Conservation (phyloP, 2,113 vertebrate species). For the Dicerorhinus sumatrensis region DNA sequence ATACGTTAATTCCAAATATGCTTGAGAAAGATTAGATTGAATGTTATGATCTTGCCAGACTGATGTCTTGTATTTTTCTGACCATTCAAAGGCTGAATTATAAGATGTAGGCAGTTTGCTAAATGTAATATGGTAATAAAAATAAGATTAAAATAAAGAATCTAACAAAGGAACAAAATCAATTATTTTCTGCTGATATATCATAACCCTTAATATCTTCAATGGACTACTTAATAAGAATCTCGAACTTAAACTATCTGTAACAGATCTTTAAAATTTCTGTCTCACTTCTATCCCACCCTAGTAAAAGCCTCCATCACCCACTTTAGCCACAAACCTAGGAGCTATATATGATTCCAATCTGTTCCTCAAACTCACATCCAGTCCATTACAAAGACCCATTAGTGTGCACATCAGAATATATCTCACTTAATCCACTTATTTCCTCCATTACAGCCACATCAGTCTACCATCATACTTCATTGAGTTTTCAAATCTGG, state of each 20-base stretch:
- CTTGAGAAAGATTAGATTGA: background rate
- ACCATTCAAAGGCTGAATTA: background rate
- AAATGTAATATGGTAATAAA: background rate
- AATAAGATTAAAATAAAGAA: slow-evolving; percentile 12
- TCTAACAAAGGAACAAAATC: background rate
- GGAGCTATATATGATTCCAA: background rate
- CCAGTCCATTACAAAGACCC: background rate
- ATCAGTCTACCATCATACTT: too few relatives aligned
- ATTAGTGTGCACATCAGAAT: too few relatives aligned
- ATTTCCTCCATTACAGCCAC: too few relatives aligned
- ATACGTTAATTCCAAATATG: slow-evolving; percentile 29
- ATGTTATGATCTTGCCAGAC: background rate
- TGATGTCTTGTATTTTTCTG: background rate
- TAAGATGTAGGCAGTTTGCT: background rate
- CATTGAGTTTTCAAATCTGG: too few relatives aligned
- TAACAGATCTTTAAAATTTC: background rate
- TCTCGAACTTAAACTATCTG: background rate
- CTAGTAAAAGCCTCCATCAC: background rate
- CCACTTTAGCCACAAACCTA: background rate
- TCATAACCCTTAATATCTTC: background rate
- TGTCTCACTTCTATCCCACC: background rate
- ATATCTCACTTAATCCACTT: too few relatives aligned
- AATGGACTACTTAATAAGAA: background rate
- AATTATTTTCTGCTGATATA: background rate
- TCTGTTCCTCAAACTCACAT: background rate